Evolutionary conservation across 2,113 vertebrate species (phyloP).

Genomic region (Micronycteris hirsuta): DNA sequence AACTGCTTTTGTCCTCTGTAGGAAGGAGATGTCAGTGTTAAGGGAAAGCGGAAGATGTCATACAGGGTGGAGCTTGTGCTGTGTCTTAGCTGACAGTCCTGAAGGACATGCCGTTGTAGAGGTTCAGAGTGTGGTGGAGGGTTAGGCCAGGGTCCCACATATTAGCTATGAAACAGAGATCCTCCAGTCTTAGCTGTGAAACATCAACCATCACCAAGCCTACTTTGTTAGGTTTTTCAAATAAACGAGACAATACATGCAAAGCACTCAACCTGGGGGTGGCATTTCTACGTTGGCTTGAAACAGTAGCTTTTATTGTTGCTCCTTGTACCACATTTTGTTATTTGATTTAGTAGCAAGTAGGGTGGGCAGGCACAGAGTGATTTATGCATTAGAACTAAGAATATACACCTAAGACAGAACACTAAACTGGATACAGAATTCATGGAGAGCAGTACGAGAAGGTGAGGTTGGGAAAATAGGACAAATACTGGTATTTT

Average conservation of each 20-base stretch:
- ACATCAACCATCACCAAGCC: not conserved
- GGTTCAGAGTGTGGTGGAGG: not conserved
- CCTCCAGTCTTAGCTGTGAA: not conserved
- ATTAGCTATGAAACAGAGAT: not conserved
- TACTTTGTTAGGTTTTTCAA: not conserved
- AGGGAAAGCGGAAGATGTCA: not conserved
- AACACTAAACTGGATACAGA: not conserved
- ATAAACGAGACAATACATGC: not conserved
- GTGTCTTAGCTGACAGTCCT: not conserved
- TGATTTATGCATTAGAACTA: not conserved
- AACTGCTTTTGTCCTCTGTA: not conserved
- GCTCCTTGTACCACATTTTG: not conserved
- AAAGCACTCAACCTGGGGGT: not conserved
- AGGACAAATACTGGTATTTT: not conserved
- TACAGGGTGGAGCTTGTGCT: no score
- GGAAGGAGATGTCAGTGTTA: not conserved
- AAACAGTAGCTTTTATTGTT: not conserved
- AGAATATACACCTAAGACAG: not conserved
- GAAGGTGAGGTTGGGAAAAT: not conserved
- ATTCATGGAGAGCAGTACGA: not conserved
- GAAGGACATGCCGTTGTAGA: rapidly evolving
- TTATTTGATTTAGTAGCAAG: not conserved
- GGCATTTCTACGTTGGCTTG: not conserved
- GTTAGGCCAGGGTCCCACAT: not conserved
- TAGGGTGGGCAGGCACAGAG: not conserved